These are phyloP conservation scores for Epizoanthus stellaris DNA, from an alignment of 92 coral and sea anemone species.

Conservation along the genomic window DNA sequence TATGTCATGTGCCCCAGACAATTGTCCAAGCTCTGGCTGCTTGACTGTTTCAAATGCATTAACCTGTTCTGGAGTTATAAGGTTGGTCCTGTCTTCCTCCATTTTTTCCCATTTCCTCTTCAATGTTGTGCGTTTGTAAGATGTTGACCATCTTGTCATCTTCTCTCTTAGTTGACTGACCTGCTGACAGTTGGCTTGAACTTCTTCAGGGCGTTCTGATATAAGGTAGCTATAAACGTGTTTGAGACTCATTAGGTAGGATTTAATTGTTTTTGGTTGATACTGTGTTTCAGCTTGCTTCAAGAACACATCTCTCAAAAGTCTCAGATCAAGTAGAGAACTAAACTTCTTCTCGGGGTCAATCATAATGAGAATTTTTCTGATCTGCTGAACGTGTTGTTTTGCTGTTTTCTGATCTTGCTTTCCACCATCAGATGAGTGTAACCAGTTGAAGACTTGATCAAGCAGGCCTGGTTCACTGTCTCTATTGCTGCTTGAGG, in stretches of 20 bases:
- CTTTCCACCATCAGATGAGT: slow-evolving; percentile 30
- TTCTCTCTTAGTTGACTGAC: slow-evolving; percentile 44
- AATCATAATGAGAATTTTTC: slow-evolving; percentile 16
- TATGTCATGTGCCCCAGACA: slow-evolving; percentile 30
- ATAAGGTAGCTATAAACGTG: slow-evolving; percentile 59
- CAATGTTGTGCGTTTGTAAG: slow-evolving; percentile 48
- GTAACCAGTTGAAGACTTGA: slow-evolving; percentile 24
- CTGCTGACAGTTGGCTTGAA: slow-evolving; percentile 23
- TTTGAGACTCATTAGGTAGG: slow-evolving; percentile 68
- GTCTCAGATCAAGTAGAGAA: slow-evolving; percentile 33
- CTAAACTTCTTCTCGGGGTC: background rate
- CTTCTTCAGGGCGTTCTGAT: slow-evolving; percentile 35
- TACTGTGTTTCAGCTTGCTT: slow-evolving; percentile 32
- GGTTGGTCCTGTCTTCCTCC: slow-evolving; percentile 50
- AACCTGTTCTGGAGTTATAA: slow-evolving; percentile 53
- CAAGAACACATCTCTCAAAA: slow-evolving; percentile 27
- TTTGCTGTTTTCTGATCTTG: slow-evolving; percentile 26
- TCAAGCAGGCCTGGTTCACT: background rate
- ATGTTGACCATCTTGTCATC: slow-evolving; percentile 53
- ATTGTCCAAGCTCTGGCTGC: slow-evolving; percentile 62
- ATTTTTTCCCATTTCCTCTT: slow-evolving; percentile 69
- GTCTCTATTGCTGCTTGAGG: background rate
- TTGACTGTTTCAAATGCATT: slow-evolving; percentile 51
- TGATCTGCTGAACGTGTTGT: slow-evolving; percentile 23
- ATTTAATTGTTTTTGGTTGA: slow-evolving; percentile 59